Base-by-base conservation (phyloP, 2,113 vertebrate genomes). In the Aspidoscelis tigris region DNA sequence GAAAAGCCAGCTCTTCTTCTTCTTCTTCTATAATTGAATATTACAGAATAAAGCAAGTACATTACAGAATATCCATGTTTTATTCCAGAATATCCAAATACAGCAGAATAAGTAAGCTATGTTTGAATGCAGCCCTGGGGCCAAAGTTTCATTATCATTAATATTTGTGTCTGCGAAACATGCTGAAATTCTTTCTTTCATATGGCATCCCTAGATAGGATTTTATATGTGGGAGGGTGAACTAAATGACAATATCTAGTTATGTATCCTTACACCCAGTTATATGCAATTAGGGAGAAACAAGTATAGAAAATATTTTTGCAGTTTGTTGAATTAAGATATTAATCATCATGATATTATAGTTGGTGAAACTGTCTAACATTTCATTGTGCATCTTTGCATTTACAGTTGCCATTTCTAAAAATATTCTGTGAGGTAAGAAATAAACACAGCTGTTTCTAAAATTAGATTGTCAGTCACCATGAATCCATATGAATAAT, bases 401-500 rank as follows among this genome's bases (percentile, higher is more conserved):
- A 84, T 88, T 83, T 53, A 76, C 43, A 69, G 11, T 68, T 83
- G 75, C 0, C 77, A 39, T 79, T n/a, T 84, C 66, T 16, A 69
- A 84, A 33, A 83, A 39, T 2, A 18, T 9, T 75, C 3, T 26
- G n/a, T 12, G 22, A 85, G 68, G 6, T 82, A 84, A 1, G 1
- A 86, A 83, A 70, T 84, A 4, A 1, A 86, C 33, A 8, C 5
- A 9, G 74, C 69, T 84, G 55, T 71, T 16, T 89, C 88, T 86
- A 83, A 91, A 88, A 90, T 85, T 87, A 87, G 66, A 83, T 87
- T 89, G 89, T 84, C 84, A 83, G 24, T 7, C 22, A 75, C 83
- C 81, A 81, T 87, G 83, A 89, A 90, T 92, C 73, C 88, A 88
- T 89, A 93, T 74, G 76, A 92, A 89, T 91, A 91, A 89, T 74